Percentiles rank a stretch among this genome's conserved stretches.
Evolutionary conservation across 2,797 vertebrate species (phyloP).

Genomic region (Morus bassanus): DNA sequence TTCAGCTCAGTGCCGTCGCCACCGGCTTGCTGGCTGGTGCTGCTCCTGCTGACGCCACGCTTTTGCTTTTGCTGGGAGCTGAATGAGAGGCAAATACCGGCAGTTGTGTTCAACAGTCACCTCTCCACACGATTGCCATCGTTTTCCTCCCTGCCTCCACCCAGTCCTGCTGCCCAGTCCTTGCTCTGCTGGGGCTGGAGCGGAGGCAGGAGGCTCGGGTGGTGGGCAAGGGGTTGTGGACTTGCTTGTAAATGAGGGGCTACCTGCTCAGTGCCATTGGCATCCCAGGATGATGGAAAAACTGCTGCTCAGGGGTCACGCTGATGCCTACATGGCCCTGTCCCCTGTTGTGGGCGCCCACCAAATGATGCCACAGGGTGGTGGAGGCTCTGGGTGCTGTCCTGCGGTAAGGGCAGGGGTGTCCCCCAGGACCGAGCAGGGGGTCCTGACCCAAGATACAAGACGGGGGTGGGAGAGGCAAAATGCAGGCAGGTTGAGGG

Average conservation of each 20-base stretch:
- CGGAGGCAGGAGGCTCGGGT: background rate
- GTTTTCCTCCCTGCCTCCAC: background rate
- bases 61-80: background rate
- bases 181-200: background rate
- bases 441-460: fast-evolving
- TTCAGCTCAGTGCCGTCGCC: background rate
- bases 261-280: background rate
- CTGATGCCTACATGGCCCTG: background rate
- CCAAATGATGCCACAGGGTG: background rate
- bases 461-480: background rate
- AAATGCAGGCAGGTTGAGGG: background rate
- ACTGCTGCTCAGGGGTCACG: fast-evolving
- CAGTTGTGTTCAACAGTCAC: background rate
- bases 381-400: background rate
- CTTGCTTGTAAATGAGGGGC: background rate
- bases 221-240: background rate
- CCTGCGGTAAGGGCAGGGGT: background rate
- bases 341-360: background rate
- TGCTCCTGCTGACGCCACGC: background rate
- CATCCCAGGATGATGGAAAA: background rate
- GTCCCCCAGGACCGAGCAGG: background rate
- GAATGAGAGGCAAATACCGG: slow-evolving; percentile 1
- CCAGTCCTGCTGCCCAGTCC: background rate
- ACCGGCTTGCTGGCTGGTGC: background rate
- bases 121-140: background rate